phyloP scores from a whole-genome alignment of 2,888 invertebrate species.

The Sipunculus nudus region DNA sequence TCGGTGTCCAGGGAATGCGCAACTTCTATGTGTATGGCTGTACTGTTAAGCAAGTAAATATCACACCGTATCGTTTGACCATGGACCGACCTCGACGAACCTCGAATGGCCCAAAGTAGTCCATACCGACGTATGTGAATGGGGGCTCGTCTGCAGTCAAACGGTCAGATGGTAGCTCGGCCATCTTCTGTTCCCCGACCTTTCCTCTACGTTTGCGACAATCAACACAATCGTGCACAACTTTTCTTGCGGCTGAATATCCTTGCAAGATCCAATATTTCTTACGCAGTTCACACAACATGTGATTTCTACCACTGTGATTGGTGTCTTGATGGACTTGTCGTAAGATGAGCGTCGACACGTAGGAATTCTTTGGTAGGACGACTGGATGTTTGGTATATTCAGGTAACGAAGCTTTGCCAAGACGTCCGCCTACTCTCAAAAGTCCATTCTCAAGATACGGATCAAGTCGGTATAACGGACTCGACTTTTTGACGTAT shows the following conservation, averaged over 20 bases:
- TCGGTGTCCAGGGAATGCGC: conserved; percentile 1
- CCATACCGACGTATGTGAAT: conserved; percentile 1
- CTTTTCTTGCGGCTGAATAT: too few relatives aligned
- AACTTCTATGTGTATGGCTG: conserved; percentile 7
- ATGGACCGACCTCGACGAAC: background rate
- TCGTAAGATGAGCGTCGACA: too few relatives aligned
- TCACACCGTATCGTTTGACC: background rate
- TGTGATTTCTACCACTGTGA: background rate
- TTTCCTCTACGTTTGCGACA: too few relatives aligned
- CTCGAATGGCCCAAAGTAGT: background rate
- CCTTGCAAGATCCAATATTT: conserved; percentile 1
- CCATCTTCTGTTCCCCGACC: too few relatives aligned
- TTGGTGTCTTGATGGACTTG: too few relatives aligned
- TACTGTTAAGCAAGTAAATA: background rate
- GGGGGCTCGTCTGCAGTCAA: background rate
- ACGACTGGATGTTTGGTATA: background rate
- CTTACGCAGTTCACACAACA: background rate
- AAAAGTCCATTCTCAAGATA: too few relatives aligned
- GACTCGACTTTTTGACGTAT: too few relatives aligned
- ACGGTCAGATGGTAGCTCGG: background rate
- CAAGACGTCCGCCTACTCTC: too few relatives aligned
- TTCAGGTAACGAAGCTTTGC: too few relatives aligned
- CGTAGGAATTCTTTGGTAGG: too few relatives aligned
- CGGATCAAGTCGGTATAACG: too few relatives aligned
- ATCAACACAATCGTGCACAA: too few relatives aligned